Percentiles rank a stretch among this genome's conserved stretches.
phyloP scores from a whole-genome alignment of 2,888 invertebrate species.

The Neuroscelio doddi region DNA sequence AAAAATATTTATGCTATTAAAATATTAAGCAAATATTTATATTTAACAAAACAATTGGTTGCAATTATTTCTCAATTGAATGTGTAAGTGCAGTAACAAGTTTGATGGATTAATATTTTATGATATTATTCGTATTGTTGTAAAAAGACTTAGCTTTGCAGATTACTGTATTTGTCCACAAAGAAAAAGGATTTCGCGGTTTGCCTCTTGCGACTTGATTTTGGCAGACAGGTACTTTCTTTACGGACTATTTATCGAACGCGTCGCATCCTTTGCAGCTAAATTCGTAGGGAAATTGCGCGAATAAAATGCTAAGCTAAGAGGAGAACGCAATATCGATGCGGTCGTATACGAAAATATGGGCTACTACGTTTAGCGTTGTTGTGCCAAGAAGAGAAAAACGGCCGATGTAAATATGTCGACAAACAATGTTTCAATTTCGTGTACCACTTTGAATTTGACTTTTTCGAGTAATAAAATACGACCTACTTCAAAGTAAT shows the following conservation, averaged over 20 bases:
- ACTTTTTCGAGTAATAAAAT: no score
- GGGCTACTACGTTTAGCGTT: conserved; percentile 39
- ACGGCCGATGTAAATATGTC: conserved; percentile 36
- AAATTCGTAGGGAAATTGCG: conserved; percentile 45
- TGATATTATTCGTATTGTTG: no score
- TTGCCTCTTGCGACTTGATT: conserved; percentile 53
- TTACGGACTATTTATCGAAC: conserved; percentile 46
- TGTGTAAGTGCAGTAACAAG: no score
- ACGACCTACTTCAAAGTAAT: no score
- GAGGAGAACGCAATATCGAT: conserved; percentile 41
- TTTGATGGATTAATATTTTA: no score
- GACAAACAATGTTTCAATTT: conserved; percentile 17
- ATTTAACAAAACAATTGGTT: no score
- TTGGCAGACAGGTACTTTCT: conserved; percentile 41
- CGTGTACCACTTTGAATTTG: no score
- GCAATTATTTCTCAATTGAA: no score
- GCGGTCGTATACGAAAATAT: conserved; percentile 43
- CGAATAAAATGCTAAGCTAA: conserved; percentile 46
- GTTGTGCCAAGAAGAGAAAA: conserved; percentile 12
- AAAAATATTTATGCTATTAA: no score
- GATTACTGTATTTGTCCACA: conserved; percentile 52
- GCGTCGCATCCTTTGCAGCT: conserved; percentile 45
- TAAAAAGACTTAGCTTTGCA: conserved; percentile 9
- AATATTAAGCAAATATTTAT: no score
- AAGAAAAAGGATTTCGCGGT: conserved; percentile 54